phyloP scores from a whole-genome alignment of 2,888 invertebrate species.

The Tigriopus californicus region DNA sequence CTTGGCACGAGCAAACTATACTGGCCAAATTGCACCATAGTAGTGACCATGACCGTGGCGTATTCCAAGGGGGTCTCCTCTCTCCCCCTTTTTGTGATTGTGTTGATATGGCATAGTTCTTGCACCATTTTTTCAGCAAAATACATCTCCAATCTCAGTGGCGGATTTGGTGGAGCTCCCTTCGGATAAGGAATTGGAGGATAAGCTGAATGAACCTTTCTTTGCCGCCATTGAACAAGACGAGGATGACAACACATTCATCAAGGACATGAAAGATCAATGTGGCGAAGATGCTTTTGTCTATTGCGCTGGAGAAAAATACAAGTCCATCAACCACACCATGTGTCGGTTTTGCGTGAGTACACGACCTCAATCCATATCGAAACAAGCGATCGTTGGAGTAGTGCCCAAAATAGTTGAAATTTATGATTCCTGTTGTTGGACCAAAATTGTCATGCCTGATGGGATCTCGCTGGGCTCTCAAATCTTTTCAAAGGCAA shows the following conservation, averaged over 20 bases:
- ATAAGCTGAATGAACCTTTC: neutral
- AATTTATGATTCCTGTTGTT: neutral
- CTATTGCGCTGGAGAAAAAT: neutral
- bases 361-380: neutral
- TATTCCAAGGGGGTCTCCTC: too few species aligned
- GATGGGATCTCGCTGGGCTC: too few species aligned
- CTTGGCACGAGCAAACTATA: too few species aligned
- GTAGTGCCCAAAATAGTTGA: neutral
- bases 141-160: neutral
- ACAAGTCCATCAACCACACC: conserved; percentile 1
- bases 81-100: neutral
- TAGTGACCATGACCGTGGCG: too few species aligned
- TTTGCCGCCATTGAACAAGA: neutral
- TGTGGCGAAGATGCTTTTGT: neutral
- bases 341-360: conserved; percentile 6
- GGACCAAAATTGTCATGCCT: too few species aligned
- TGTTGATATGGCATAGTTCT: neutral
- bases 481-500: too few species aligned
- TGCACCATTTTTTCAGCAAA: neutral
- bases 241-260: conserved; percentile 1
- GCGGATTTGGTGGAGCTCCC: too few species aligned
- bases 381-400: neutral
- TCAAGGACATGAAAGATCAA: neutral
- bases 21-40: too few species aligned
- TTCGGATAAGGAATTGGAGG: neutral